Evolutionary conservation across 2,113 vertebrate genomes (phyloP).

Genomic region (Corvus cornix): DNA sequence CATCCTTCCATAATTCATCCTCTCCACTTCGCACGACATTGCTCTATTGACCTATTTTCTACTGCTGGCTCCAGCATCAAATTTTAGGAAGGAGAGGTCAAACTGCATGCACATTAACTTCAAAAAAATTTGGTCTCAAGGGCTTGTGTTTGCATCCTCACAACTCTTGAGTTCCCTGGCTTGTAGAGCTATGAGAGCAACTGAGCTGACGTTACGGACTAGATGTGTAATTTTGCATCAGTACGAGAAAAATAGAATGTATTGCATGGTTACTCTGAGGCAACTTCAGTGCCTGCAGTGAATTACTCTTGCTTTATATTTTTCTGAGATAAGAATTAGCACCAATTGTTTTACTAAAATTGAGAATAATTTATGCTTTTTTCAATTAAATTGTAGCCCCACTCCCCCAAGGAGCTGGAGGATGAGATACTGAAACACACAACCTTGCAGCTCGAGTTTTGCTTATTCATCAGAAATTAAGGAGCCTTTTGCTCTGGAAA

Average conservation of each 20-base stretch:
- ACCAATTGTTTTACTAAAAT: neutral
- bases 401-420: neutral
- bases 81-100: neutral
- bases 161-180: neutral
- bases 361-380: neutral
- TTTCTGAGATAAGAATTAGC: neutral
- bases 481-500: neutral
- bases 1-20: slow-evolving; percentile 33
- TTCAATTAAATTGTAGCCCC: neutral
- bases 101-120: neutral
- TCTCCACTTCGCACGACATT: neutral
- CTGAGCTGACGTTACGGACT: neutral
- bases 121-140: neutral
- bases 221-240: neutral
- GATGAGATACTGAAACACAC: neutral
- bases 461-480: neutral
- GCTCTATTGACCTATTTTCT: slow-evolving; percentile 44
- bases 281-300: neutral
- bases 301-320: neutral
- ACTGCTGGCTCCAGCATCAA: neutral
- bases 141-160: neutral
- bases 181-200: neutral
- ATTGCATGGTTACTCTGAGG: neutral
- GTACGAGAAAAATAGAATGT: neutral
- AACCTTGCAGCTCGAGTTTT: neutral